Base-by-base conservation (phyloP, 2,888 invertebrate genomes). In the Aphidius colemani region DNA sequence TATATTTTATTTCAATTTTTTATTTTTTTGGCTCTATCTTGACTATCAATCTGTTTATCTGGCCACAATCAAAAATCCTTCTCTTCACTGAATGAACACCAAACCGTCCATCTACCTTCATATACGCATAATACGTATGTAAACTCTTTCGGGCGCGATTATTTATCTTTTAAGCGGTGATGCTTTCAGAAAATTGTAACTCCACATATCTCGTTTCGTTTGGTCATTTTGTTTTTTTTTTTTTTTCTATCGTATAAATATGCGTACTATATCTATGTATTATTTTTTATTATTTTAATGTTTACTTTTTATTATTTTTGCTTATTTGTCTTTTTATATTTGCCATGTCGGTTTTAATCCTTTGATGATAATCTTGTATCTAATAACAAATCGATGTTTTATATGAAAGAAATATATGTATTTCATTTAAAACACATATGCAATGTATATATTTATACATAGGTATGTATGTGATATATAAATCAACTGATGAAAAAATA, bases 281-380 rank as follows among this genome's bases (percentile, higher is more conserved):
- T 30, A 30, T 30, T 30, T 30, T 30, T 30, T 30, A 30, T 30
- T 3, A 30, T 30, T 30, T 30, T 30, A 30, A 30, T 30, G 30
- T 30, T 30, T 30, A 30, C 30, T 30, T 30, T 30, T 56, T 56
- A 45, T 44, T 30, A 30, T 30, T 30, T 30, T 30, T 18, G 13
- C 13, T 18, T 18, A 2, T 49, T 49, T 49, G n/a, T n/a, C 2
- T 13, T 49, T 49, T 5, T 45, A 30, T 30, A 30, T 49, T 61
- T 44, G 59, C 44, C 63, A 48, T 30, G 71, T 71, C 76, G 75
- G 76, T 72, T 70, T 66, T 71, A 71, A 70, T 71, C 69, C 76
- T 78, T 78, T 78, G 77, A 78, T 72, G 78, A 78, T 78, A 76
- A 72, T 68, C 70, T 64, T 70, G 57, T 76, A 75, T 76, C 76